Evolutionary conservation across 1,140 invertebrate genomes (phyloP), one percentile per base, ranked within the genome.

Genomic region (Neomicropteryx cornuta): DNA sequence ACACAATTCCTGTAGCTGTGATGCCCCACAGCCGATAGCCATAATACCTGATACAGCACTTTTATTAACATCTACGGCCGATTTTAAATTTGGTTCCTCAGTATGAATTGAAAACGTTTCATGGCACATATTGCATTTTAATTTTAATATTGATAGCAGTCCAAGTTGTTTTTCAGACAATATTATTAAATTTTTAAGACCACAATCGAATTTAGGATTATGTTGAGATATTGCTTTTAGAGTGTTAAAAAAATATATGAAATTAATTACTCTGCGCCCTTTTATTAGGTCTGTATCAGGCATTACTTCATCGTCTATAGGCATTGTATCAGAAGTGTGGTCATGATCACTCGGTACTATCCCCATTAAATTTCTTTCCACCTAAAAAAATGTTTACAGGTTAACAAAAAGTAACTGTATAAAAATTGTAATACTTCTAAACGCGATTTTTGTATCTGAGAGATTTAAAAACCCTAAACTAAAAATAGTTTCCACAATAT

Each of bases 1-100:
- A 16, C 33, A 30, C 4, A 55, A 19, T 41, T 56, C 48, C 21
- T 55, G 35, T 16, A 56, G 32, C 38, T 54, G 48, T 10, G 45
- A 48, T 38, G 45, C 39, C 21, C 53, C 54, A 31, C 33, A 42
- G 11, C 51, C 54, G 29, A 36, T 50, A 20, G 45, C 29, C 20
- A 52, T 43, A 14, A 38, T 45, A 22, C 49, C 49, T 20, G 41
- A 27, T 24, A 50, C 45, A 10, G 48, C 45, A 27, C 8, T 27
- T 27, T 27, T 13, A 13, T 27, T 27, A 8, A 27, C 8, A 27
- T 27, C 13, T 27, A 27, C 8, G 13, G 8, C 23, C 13, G 8
- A 8, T 8, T 8, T 27, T 27, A 8, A 8, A 8, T 27, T 27
- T 8, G 23, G 8, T 8, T 27, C 23, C 8, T 27, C 23, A 27